Evolutionary conservation across 2,888 invertebrate species (phyloP).

Genomic region (Melinaea menophilus): DNA sequence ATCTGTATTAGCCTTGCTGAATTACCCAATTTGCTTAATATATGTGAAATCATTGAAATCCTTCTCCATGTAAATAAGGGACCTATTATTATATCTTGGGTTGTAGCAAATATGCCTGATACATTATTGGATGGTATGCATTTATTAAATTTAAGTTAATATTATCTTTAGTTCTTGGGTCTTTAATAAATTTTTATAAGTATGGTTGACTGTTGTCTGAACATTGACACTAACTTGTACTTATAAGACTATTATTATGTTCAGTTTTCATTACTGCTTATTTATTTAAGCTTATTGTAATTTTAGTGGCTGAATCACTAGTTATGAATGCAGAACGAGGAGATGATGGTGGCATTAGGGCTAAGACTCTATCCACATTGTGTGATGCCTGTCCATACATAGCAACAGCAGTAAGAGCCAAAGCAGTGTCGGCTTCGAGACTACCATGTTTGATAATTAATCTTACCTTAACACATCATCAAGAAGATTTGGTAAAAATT

Average conservation of each 20-base stretch:
- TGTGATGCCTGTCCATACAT: conserved; percentile 94
- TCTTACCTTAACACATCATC: conserved; percentile 84
- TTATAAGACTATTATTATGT: too few species aligned
- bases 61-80: conserved; percentile 94
- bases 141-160: background rate
- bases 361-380: conserved; percentile 87
- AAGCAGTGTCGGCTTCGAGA: conserved; percentile 92
- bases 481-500: conserved; percentile 75
- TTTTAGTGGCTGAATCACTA: conserved; percentile 87
- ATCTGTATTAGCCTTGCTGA: conserved; percentile 96
- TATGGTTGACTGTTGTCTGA: background rate
- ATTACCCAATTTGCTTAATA: conserved; percentile 89
- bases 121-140: conserved; percentile 89
- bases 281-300: conserved; percentile 3
- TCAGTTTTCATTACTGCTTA: background rate
- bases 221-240: too few species aligned
- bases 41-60: conserved; percentile 90
- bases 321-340: conserved; percentile 91
- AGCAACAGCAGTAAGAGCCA: conserved; percentile 88
- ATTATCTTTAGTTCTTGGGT: background rate
- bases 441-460: conserved; percentile 93
- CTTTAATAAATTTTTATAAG: background rate
- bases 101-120: conserved; percentile 96
- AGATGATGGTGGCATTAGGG: conserved; percentile 91
- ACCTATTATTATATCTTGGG: conserved; percentile 90